These are phyloP conservation scores for Poliocrania exsul DNA, from an alignment of 2,797 vertebrate genomes.

Conservation along the genomic window DNA sequence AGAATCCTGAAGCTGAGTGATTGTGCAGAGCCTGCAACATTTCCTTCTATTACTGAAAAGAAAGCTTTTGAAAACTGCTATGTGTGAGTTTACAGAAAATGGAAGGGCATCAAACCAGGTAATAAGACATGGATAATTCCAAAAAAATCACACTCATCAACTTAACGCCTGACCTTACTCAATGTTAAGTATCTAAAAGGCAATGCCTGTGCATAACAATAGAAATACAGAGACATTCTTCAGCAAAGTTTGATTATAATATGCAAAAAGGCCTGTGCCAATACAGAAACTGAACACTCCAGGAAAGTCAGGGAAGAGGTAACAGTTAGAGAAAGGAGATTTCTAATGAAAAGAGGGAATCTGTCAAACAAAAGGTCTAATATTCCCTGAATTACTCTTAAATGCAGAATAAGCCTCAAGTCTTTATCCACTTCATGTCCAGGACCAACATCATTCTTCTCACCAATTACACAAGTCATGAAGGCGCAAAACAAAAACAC, in stretches of 20 bases:
- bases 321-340: neutral
- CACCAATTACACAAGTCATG: neutral
- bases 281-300: neutral
- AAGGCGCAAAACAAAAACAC: neutral
- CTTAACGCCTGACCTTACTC: neutral
- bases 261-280: neutral
- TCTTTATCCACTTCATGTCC: neutral
- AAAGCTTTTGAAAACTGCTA: neutral
- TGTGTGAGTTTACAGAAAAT: neutral
- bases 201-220: neutral
- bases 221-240: neutral
- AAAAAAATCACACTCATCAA: neutral
- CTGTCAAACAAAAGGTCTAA: neutral
- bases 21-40: neutral
- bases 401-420: neutral
- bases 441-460: neutral
- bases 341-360: neutral
- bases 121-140: rapidly evolving
- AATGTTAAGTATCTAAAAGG: neutral
- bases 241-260: neutral
- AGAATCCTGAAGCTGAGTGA: neutral
- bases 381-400: neutral
- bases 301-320: neutral
- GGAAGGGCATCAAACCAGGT: neutral
- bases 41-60: neutral